Base-by-base conservation (phyloP, 2,113 vertebrate genomes). In the Scopus umbretta region DNA sequence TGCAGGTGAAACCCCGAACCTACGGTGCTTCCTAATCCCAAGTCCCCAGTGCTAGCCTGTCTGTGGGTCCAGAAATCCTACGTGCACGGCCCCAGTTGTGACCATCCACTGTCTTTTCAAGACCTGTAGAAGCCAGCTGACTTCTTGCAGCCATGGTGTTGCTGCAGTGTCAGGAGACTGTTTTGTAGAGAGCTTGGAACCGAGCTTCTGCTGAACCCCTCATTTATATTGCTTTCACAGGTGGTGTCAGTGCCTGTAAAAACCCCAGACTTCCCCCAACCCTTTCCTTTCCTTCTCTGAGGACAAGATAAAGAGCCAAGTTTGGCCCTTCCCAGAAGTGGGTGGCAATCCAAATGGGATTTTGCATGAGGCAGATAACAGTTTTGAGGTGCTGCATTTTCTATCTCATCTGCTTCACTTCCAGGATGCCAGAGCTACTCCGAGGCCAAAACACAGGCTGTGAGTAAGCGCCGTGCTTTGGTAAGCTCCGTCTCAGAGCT, bases 401-500 rank as follows among this genome's bases (percentile, higher is more conserved):
- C 47, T 70, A 1, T 68, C 40, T 65, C 32, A 40, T 40, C 42
- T 2, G 1, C 42, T 78, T 78, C 40, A 27, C 23, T 93, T 55
- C 13, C 34, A 67, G 63, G 61, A 67, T 6, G 16, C 32, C 59
- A 78, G 47, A 80, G 43, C 43, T 47, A 30, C 47, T 80, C 27
- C 1, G 2, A 50, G 34, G 40, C 67, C 5, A 2, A 80, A 90
- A 86, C 2, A 1, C 0, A 0, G 20, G 30, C 49, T 1, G 3
- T 3, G 9, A 34, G 42, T 30, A 59, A 79, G 42, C 1, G 4
- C 22, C 0, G 0, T 5, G 9, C n/a, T 74, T 88, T 53, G 40
- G 47, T 38, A 61, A 80, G 23, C 32, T 85, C 55, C 0, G 0
- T 59, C 45, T 78, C 50, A 50, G 49, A 11, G 9, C 42, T 36